These are phyloP conservation scores for Trichosurus vulpecula DNA, from an alignment of 2,797 vertebrate genomes.

Conservation along the genomic window DNA sequence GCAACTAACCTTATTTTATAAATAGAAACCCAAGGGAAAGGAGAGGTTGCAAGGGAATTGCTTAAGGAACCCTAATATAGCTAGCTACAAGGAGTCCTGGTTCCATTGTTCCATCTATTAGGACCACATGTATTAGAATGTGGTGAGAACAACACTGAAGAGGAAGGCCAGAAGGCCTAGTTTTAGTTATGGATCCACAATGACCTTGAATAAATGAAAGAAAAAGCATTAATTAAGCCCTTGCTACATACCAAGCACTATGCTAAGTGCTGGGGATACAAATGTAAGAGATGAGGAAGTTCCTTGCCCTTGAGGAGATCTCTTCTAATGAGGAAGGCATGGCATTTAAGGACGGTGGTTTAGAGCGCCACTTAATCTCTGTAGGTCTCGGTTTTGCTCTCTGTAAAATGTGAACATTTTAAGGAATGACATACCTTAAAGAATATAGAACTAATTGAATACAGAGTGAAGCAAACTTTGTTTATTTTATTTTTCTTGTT, in stretches of 20 bases:
- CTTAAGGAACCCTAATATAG: neutral
- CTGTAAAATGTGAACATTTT: neutral
- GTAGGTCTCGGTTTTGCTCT: neutral
- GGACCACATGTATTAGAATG: neutral
- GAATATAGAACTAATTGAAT: neutral
- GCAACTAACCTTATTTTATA: neutral
- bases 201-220: neutral
- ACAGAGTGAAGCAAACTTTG: neutral
- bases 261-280: neutral
- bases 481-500: neutral
- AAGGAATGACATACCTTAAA: neutral
- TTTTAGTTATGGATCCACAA: neutral
- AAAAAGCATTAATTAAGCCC: neutral
- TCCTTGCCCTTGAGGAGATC: neutral
- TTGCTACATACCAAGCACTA: neutral
- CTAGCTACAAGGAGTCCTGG: neutral
- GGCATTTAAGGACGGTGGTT: neutral
- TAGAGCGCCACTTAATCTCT: neutral
- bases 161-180: neutral
- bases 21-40: neutral
- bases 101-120: neutral
- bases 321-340: neutral
- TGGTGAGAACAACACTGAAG: neutral
- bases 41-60: neutral
- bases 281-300: neutral